A percentile compares a stretch with the other conserved stretches of the same genome.
These are phyloP conservation scores for Borostomias antarcticus DNA, from an alignment of 2,797 vertebrate genomes.

Conservation along the genomic window DNA sequence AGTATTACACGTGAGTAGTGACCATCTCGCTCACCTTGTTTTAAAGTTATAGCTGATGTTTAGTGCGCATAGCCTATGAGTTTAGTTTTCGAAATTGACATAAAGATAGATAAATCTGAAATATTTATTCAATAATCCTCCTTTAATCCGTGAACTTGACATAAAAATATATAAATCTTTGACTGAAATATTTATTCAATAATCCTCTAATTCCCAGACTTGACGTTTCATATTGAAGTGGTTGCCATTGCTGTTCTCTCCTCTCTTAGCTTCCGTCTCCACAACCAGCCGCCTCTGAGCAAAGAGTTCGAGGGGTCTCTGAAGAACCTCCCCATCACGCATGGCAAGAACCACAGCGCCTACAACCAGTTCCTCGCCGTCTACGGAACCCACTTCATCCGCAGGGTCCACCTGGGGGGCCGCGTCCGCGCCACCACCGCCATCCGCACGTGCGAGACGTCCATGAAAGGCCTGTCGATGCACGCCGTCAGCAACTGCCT, in stretches of 20 bases:
- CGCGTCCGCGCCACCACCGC: slow-evolving; percentile 62
- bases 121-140: too few relatives aligned
- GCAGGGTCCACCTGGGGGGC: slow-evolving; percentile 67
- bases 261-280: slow-evolving; percentile 61
- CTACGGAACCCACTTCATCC: slow-evolving; percentile 78
- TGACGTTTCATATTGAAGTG: too few relatives aligned
- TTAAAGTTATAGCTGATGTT: too few relatives aligned
- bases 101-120: too few relatives aligned
- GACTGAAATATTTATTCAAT: background rate
- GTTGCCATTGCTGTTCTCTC: background rate
- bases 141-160: too few relatives aligned
- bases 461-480: slow-evolving; percentile 49
- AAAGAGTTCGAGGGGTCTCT: slow-evolving; percentile 59
- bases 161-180: too few relatives aligned
- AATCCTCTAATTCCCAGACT: too few relatives aligned
- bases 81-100: too few relatives aligned
- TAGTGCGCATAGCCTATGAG: too few relatives aligned
- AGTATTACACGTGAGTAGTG: slow-evolving; percentile 56
- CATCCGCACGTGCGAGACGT: slow-evolving; percentile 67
- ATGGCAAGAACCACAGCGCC: slow-evolving; percentile 24
- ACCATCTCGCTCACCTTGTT: too few relatives aligned
- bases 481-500: slow-evolving; percentile 69
- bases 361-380: slow-evolving; percentile 65
- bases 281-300: slow-evolving; percentile 41
- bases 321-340: slow-evolving; percentile 51